Percentiles rank a stretch among this genome's conserved stretches.
Conservation (phyloP, 2,888 invertebrate genomes). For the Hemicrepidius hirtus region DNA sequence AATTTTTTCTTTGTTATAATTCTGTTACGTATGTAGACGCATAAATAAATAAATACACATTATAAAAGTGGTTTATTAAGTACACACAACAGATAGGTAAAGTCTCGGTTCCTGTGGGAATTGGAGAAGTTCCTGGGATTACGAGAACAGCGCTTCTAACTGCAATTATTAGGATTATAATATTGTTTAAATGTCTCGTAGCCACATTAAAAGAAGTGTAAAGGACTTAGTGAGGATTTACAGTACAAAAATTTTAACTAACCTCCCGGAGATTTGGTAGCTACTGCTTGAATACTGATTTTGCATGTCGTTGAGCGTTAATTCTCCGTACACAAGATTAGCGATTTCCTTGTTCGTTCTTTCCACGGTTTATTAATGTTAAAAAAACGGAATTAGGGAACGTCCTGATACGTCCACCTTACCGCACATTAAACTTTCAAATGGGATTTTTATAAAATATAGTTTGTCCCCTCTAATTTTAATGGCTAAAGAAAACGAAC, state of each 20-base stretch:
- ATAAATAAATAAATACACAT: no score
- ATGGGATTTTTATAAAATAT: slow-evolving; percentile 43
- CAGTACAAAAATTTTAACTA: slow-evolving; percentile 52
- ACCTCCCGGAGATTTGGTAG: slow-evolving; percentile 46
- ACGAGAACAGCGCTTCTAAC: slow-evolving; percentile 63
- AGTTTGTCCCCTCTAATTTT: slow-evolving; percentile 42
- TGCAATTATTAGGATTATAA: slow-evolving; percentile 73
- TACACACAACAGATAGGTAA: slow-evolving; percentile 42
- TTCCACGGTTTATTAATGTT: slow-evolving; percentile 2
- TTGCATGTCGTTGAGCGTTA: slow-evolving; percentile 45
- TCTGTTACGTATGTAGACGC: no score
- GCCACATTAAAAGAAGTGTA: slow-evolving; percentile 67
- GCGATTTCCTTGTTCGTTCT: slow-evolving; percentile 23
- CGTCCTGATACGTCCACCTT: background rate
- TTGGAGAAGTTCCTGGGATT: slow-evolving; percentile 56
- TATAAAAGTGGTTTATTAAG: background rate
- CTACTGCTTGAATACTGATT: slow-evolving; percentile 50
- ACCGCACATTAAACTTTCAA: slow-evolving; percentile 26
- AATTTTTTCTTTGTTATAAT: no score
- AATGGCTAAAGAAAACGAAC: slow-evolving; percentile 55
- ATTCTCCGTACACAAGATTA: slow-evolving; percentile 40
- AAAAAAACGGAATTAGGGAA: background rate
- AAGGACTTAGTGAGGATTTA: slow-evolving; percentile 52
- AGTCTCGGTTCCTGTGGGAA: slow-evolving; percentile 47
- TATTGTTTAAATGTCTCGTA: slow-evolving; percentile 71